Evolutionary conservation across 2,888 invertebrate genomes (phyloP).

Genomic region (Vesta saturnalis): DNA sequence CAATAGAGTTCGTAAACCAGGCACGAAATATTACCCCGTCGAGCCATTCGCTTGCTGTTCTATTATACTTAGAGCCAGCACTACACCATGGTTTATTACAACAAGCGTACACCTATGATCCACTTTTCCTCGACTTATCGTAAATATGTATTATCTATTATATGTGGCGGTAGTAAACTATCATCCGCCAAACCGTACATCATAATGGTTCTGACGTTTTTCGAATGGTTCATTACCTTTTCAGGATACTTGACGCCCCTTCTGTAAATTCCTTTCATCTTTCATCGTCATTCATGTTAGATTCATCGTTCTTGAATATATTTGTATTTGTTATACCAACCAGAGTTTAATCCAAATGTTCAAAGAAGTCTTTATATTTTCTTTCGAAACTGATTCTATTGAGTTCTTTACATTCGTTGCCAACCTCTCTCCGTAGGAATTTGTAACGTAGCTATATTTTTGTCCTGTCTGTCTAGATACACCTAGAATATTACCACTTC

Average conservation of each 20-base stretch:
- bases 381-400: no score
- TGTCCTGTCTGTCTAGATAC: no score
- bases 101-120: conserved; percentile 20
- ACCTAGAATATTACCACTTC: no score
- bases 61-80: conserved; percentile 8
- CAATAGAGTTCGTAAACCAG: conserved; percentile 42
- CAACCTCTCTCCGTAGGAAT: no score
- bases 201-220: background rate
- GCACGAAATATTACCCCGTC: conserved; percentile 45
- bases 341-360: conserved; percentile 36
- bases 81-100: conserved; percentile 25
- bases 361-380: conserved; percentile 28
- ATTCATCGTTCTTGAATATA: conserved; percentile 29
- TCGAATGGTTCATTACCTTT: background rate
- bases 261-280: conserved; percentile 26
- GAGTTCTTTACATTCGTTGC: no score
- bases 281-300: conserved; percentile 20
- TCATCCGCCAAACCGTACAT: background rate
- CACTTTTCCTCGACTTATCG: conserved; percentile 22
- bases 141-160: conserved; percentile 23
- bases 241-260: no score
- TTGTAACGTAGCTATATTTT: no score
- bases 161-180: no score
- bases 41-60: conserved; percentile 38
- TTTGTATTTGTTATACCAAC: conserved; percentile 23